phyloP scores from a whole-genome alignment of 2,888 invertebrate genomes.

The Sepioteuthis lessoniana region DNA sequence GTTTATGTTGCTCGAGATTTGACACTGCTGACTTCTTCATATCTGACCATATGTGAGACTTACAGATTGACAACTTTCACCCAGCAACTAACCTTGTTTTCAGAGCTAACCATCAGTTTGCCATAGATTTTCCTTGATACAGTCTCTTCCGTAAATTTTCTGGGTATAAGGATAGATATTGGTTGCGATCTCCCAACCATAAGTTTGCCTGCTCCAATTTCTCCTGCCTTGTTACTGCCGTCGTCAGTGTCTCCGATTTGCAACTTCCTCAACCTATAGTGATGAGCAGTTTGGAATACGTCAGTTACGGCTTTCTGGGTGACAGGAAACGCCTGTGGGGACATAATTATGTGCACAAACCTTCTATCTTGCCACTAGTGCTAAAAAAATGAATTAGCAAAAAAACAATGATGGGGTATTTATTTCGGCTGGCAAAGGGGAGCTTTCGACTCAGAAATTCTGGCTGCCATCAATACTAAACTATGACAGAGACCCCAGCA shows the following conservation, averaged over 20 bases:
- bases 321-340: not conserved
- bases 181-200: not conserved
- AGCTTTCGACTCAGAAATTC: not conserved
- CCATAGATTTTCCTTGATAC: not conserved
- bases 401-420: not conserved
- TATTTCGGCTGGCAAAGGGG: not conserved
- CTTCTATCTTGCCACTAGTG: not conserved
- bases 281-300: not conserved
- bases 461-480: not conserved
- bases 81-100: not conserved
- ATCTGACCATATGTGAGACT: constrained; percentile 65
- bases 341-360: not conserved
- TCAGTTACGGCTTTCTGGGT: not conserved
- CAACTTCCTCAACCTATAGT: not conserved
- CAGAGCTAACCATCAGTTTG: not conserved
- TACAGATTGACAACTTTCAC: constrained; percentile 56
- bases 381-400: not conserved
- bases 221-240: not conserved
- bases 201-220: not conserved
- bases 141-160: not conserved
- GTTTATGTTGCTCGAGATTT: constrained; percentile 80
- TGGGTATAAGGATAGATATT: not conserved
- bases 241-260: not conserved
- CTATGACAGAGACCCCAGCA: too few relatives aligned
- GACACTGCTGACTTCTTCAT: constrained; percentile 80